Conservation (phyloP, 2,797 vertebrate species). For the Loriculus beryllinus region DNA sequence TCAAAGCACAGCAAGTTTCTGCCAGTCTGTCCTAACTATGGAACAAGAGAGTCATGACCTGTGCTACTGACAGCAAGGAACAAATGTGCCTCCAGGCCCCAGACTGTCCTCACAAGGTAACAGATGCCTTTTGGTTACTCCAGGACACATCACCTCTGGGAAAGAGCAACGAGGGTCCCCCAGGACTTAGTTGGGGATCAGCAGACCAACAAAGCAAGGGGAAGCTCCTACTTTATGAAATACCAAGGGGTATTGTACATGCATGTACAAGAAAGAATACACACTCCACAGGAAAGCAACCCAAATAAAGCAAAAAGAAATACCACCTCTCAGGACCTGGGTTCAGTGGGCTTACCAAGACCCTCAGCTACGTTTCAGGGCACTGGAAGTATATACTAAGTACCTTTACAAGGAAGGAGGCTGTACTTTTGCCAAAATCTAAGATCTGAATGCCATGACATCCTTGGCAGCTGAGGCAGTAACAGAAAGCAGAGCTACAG, state of each 20-base stretch:
- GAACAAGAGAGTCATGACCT: neutral
- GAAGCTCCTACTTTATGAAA: neutral
- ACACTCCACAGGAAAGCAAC: neutral
- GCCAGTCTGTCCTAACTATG: neutral
- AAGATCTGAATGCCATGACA: neutral
- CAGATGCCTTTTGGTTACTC: neutral
- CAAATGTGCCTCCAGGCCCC: neutral
- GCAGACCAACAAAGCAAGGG: neutral
- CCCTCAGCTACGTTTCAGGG: neutral
- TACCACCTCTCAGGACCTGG: neutral
- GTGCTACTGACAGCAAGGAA: neutral
- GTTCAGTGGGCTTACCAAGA: neutral
- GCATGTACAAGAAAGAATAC: neutral
- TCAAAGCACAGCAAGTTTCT: neutral
- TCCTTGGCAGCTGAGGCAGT: neutral
- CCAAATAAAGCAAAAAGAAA: neutral
- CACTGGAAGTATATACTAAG: neutral
- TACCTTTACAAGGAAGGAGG: neutral
- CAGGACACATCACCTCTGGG: neutral
- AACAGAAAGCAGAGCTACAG: neutral
- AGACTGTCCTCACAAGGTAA: neutral
- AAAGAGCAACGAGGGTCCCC: neutral
- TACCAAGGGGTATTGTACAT: too few species aligned
- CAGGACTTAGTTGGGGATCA: neutral
- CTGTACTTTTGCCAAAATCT: accelerated